A percentile compares a stretch with the other conserved stretches of the same genome.
These are phyloP conservation scores for Palythoa grandis DNA, from an alignment of 92 coral and sea anemone genomes.

Conservation along the genomic window DNA sequence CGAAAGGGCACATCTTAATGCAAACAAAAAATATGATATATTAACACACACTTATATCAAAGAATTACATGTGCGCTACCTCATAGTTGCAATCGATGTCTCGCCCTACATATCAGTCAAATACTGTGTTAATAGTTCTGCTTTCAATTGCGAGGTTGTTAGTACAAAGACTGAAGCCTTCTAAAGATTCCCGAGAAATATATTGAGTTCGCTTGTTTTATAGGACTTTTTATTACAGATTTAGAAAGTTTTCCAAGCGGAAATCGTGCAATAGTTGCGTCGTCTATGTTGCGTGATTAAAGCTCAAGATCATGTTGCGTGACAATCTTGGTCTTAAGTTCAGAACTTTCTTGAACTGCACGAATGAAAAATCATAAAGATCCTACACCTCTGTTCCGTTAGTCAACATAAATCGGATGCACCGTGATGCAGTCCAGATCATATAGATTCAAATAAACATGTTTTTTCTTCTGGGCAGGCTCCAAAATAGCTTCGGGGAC, in stretches of 20 bases:
- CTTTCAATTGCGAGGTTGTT: neutral
- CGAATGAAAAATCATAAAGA: neutral
- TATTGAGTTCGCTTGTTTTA: neutral
- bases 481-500: too few species aligned
- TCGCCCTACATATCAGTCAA: neutral
- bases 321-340: neutral
- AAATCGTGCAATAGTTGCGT: neutral
- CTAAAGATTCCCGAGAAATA: neutral
- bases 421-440: too few species aligned
- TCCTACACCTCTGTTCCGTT: neutral
- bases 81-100: neutral
- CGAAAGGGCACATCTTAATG: too few species aligned
- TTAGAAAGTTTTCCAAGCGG: too few species aligned
- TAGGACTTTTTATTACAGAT: neutral
- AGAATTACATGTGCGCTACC: neutral
- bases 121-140: neutral
- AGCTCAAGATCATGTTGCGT: neutral
- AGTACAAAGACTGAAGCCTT: neutral
- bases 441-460: too few species aligned
- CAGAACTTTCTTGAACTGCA: too few species aligned
- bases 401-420: neutral
- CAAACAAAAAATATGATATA: too few species aligned
- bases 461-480: too few species aligned
- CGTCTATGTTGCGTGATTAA: slow-evolving; percentile 18
- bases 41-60: too few species aligned